Evolutionary conservation across 35 echinoderm and acorn worm species (phyloP).

Genomic region (Stichopus chloronotus): DNA sequence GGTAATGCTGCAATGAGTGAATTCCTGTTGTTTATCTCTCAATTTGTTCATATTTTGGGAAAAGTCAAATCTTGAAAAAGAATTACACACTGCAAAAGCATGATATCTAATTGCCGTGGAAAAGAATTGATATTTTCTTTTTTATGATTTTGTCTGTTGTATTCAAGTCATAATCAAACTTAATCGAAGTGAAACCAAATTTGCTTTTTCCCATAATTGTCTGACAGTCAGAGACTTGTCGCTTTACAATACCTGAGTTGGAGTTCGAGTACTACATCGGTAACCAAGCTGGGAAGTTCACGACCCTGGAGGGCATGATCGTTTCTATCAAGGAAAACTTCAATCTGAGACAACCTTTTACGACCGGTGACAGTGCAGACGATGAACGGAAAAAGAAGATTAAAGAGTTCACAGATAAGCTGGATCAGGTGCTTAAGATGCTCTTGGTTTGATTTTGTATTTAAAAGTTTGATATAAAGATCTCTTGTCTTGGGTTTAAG

Average conservation of each 20-base stretch:
- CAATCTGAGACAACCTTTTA: slow-evolving; percentile 47
- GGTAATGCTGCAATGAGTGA: slow-evolving; percentile 32
- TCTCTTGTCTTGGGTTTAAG: too few relatives aligned
- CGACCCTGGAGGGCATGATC: slow-evolving; percentile 88
- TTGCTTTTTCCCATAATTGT: too few relatives aligned
- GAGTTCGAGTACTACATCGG: slow-evolving; percentile 67
- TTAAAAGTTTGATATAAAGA: not conserved
- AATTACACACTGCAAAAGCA: too few relatives aligned
- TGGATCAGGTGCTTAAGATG: slow-evolving; percentile 72
- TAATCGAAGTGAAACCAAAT: too few relatives aligned
- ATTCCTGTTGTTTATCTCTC: too few relatives aligned
- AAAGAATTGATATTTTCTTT: too few relatives aligned
- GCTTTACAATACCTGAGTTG: slow-evolving; percentile 76
- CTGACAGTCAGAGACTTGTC: slow-evolving; percentile 84
- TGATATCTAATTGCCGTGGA: too few relatives aligned
- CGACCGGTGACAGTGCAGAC: slow-evolving; percentile 72
- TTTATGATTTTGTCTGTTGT: too few relatives aligned
- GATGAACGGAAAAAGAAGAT: slow-evolving; percentile 17
- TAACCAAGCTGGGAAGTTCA: slow-evolving; percentile 83
- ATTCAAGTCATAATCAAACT: too few relatives aligned
- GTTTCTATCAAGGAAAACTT: slow-evolving; percentile 69
- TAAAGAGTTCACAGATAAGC: slow-evolving; percentile 60
- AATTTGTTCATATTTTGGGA: too few relatives aligned
- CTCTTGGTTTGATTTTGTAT: not conserved
- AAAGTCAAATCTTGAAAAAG: too few relatives aligned